Evolutionary conservation across 1,140 invertebrate genomes (phyloP).

Genomic region (Dendrolimus kikuchii): DNA sequence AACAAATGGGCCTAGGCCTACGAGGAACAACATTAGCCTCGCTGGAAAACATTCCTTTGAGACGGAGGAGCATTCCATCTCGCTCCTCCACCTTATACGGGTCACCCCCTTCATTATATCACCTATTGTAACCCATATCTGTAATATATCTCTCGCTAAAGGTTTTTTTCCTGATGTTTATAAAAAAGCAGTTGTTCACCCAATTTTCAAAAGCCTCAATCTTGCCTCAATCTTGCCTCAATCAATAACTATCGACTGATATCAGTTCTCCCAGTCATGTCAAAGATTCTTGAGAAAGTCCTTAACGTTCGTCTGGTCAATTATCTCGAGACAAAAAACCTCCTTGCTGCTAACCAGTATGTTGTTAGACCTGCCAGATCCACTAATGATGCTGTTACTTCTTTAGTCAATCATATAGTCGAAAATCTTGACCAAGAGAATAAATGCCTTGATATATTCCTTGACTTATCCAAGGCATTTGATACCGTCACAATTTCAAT

Average conservation of each 20-base stretch:
- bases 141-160: slow-evolving; percentile 9
- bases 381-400: background rate
- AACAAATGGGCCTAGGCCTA: no score
- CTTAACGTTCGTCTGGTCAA: background rate
- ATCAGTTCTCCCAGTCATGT: background rate
- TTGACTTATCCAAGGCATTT: background rate
- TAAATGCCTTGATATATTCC: background rate
- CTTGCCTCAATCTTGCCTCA: background rate
- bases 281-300: background rate
- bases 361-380: background rate
- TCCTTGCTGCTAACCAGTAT: background rate
- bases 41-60: no score
- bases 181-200: slow-evolving; percentile 9
- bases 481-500: background rate
- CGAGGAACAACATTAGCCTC: no score
- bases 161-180: slow-evolving; percentile 10
- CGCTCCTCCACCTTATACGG: no score
- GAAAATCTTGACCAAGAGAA: background rate
- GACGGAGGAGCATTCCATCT: no score
- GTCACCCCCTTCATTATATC: no score
- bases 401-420: background rate
- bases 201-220: slow-evolving; percentile 1
- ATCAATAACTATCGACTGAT: background rate
- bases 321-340: slow-evolving; percentile 1
- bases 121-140: slow-evolving; percentile 8